Conservation (phyloP, 2,113 vertebrate genomes). For the Pachyramphus minor region DNA sequence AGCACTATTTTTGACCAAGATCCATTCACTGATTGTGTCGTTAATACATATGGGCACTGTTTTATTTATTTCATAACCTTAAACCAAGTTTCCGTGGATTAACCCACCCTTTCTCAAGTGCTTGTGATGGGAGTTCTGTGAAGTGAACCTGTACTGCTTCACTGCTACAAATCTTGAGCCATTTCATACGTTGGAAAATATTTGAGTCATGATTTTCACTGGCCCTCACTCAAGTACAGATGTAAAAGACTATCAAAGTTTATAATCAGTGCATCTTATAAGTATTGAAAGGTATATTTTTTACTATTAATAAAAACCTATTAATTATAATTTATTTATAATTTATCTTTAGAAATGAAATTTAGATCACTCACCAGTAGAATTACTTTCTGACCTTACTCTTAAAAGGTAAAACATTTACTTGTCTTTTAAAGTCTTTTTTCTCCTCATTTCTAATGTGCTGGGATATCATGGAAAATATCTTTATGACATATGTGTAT, state of each 20-base stretch:
- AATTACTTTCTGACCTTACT: constrained; percentile 21
- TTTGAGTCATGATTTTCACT: background rate
- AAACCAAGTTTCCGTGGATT: background rate
- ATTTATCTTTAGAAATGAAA: constrained; percentile 45
- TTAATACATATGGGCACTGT: background rate
- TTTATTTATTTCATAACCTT: background rate
- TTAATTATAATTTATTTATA: background rate
- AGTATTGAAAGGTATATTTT: constrained; percentile 6
- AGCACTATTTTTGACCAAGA: background rate
- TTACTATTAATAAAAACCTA: constrained; percentile 12
- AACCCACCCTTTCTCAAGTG: background rate
- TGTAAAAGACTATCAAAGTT: background rate
- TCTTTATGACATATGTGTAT: background rate
- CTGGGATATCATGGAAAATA: background rate
- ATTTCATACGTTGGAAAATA: background rate
- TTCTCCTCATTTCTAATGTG: background rate
- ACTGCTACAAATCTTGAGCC: background rate
- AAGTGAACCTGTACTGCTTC: background rate
- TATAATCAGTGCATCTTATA: background rate
- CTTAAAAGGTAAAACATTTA: constrained; percentile 45
- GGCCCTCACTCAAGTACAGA: background rate
- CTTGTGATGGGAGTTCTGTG: background rate
- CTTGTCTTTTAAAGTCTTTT: background rate
- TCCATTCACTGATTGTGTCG: background rate
- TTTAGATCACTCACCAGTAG: constrained; percentile 32